Evolutionary conservation across 2,113 vertebrate genomes (phyloP), one percentile per base, ranked within the genome.

Genomic region (Nanger granti): DNA sequence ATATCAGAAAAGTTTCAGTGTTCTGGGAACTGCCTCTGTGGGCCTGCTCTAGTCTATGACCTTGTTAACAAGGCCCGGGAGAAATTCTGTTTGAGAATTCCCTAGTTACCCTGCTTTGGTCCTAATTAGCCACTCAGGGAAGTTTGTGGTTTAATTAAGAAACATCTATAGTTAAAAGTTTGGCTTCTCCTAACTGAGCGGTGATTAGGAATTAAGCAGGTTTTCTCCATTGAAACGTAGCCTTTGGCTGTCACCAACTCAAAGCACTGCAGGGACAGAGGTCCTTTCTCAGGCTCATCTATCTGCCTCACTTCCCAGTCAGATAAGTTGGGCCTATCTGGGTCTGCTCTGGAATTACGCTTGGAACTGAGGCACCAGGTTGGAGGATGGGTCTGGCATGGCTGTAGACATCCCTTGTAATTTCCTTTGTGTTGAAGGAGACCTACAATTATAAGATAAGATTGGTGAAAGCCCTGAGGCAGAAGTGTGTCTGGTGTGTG

Each of bases 91-190:
- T 89, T 92, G 89, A 54, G 20, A 62, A 73, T 69, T 26, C 49
- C 41, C 49, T 47, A 22, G 47, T n/a, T 96, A 17, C 14, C 44
- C 29, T 62, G 57, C 9, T 88, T 79, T 54, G 9, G 24, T 34
- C 47, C 8, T 89, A 87, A 92, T 86, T 28, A 94, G 79, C 14
- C 20, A 29, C 26, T 34, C 28, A 12, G 41, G 52, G 41, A 96
- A 80, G 26, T 92, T 22, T 86, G 55, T 87, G 76, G 49, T n/a
- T 80, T 95, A 96, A 90, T 90, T 93, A 94, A 89, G 64, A 94
- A 41, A 60, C 79, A n/a, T 49, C 44, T 66, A 20, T 88, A 52
- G 34, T 66, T 94, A 88, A 91, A 95, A 96, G 91, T 97, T 95
- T 89, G 44, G 22, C 41, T 96, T 86, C 34, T 80, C 17, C 83